A percentile compares a stretch with the other conserved stretches of the same genome.
These are phyloP conservation scores for Eumaeus atala DNA, from an alignment of 1,140 invertebrate species.

Conservation along the genomic window DNA sequence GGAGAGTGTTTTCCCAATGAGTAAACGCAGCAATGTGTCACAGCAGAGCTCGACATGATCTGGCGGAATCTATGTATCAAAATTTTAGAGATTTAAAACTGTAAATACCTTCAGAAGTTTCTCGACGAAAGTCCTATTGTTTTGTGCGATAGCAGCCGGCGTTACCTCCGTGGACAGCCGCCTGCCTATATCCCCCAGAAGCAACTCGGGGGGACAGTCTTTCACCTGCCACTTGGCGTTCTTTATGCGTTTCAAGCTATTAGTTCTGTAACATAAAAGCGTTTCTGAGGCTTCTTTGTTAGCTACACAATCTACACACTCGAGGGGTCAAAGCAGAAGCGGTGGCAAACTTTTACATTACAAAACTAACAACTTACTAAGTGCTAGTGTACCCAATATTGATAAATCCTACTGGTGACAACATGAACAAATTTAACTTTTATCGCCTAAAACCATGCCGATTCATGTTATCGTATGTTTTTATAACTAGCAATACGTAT, in stretches of 20 bases:
- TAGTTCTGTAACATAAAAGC: conserved; percentile 68
- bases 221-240: conserved; percentile 77
- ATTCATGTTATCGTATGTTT: too few relatives aligned
- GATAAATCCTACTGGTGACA: too few relatives aligned
- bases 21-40: not conserved
- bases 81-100: too few relatives aligned
- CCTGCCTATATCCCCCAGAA: conserved; percentile 59
- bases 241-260: conserved; percentile 76
- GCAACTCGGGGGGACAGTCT: conserved; percentile 73
- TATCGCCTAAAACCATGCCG: too few relatives aligned
- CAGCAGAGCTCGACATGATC: not conserved
- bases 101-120: conserved; percentile 90
- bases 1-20: not conserved
- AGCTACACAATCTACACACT: conserved; percentile 7
- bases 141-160: conserved; percentile 93
- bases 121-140: conserved; percentile 98
- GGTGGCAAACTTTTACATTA: conserved; percentile 23
- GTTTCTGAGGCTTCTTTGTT: conserved; percentile 16
- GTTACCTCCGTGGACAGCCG: conserved; percentile 77
- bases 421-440: too few relatives aligned
- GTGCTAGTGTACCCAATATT: too few relatives aligned
- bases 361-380: conserved; percentile 21
- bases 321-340: conserved; percentile 20
- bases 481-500: too few relatives aligned
- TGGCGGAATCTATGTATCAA: too few relatives aligned